Evolutionary conservation across 2,797 vertebrate species (phyloP), one percentile per base, ranked within the genome.

Genomic region (Aeoliscus strigatus): DNA sequence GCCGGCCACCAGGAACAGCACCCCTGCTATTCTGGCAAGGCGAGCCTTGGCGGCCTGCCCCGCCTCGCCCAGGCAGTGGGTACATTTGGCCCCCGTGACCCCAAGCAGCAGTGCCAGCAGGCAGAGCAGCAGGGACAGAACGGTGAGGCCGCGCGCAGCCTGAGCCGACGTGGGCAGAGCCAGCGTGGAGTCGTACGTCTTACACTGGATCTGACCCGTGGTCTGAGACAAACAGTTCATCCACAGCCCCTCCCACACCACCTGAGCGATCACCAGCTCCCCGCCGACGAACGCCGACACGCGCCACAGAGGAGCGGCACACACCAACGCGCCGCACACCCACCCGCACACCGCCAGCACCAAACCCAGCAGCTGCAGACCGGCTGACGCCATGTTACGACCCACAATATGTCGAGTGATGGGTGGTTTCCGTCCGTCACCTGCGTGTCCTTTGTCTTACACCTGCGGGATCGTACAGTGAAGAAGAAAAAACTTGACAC

Each of bases 171-270:
- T 39, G 8, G 86, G 63, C 39, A 88, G 65, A 6, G 91, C 91
- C 39, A 97, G 84, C 37, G 94, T 85, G 26, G 94, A 95, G 81
- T 97, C 94, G 14, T 87, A 96, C 27, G 87, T 83, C 71, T 97
- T 97, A 80, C 94, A 97, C 62, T 97, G 94, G 79, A 95, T 91
- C 33, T 94, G 93, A 1, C 94, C 93, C 0, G 93, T 95, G 59
- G 88, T 90, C 75, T 97, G 92, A 17, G 83, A 86, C 38, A 88
- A 42, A 47, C 94, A 97, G 60, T 90, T 91, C 94, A 97, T 97
- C 94, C 94, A 97, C 12, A 97, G 86, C 25, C 94, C 94, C 73
- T 97, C 92, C 74, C 91, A 95, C 61, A 91, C 68, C 54, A 93
- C 87, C 82, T 95, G 92, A 4, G 93, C 93, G 0, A 93, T 84